These are phyloP conservation scores for Silurus lanzhouensis DNA, from an alignment of 2,797 vertebrate genomes.

Conservation along the genomic window DNA sequence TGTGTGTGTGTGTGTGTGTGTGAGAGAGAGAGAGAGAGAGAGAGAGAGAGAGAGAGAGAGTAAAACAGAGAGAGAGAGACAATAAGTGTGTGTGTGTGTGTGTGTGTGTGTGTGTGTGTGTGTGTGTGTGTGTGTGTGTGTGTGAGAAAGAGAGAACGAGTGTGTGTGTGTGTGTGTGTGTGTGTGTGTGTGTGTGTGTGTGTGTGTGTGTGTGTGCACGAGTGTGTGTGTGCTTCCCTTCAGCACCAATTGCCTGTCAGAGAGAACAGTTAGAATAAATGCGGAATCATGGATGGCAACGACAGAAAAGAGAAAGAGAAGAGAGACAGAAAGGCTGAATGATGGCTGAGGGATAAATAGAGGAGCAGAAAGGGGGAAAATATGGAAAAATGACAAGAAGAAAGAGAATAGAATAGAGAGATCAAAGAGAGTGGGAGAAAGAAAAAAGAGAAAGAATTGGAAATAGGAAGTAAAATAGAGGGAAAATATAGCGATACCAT, in stretches of 20 bases:
- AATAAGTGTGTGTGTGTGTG: background rate
- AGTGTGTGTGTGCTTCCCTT: background rate
- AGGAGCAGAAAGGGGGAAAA: constrained; percentile 1
- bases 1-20: too few relatives aligned
- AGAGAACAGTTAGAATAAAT: constrained; percentile 68
- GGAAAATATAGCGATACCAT: constrained; percentile 2
- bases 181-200: background rate
- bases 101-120: background rate
- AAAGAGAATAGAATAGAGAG: constrained; percentile 30
- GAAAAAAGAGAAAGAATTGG: constrained; percentile 26
- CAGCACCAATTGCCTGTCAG: constrained; percentile 54
- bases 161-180: background rate
- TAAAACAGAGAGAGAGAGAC: too few relatives aligned
- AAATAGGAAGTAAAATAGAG: constrained; percentile 14
- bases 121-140: too few relatives aligned
- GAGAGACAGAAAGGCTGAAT: constrained; percentile 57
- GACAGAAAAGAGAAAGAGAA: constrained; percentile 6
- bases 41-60: background rate
- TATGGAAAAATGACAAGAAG: constrained; percentile 46
- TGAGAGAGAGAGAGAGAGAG: background rate
- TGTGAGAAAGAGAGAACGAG: too few relatives aligned
- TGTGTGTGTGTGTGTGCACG: background rate
- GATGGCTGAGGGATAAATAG: constrained; percentile 45
- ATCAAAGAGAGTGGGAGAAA: constrained; percentile 57
- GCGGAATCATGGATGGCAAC: constrained; percentile 46